phyloP scores from a whole-genome alignment of 2,888 invertebrate genomes.

The Scelioninae gen. 2 region DNA sequence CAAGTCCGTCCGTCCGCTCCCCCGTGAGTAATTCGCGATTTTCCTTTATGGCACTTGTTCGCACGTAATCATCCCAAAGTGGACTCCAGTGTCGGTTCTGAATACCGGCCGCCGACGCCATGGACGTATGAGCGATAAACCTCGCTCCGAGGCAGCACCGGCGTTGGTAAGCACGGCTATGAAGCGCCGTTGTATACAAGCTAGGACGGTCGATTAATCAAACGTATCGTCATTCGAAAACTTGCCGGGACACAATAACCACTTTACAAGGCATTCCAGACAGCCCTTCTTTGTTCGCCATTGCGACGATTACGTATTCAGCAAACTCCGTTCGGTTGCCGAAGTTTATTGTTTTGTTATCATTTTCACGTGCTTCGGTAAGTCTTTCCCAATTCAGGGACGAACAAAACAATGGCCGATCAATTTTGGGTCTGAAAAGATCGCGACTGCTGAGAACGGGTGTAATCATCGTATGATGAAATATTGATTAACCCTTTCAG shows the following conservation, averaged over 20 bases:
- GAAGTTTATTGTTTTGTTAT: too few species aligned
- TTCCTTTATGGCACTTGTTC: slow-evolving; percentile 49
- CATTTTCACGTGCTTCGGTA: too few species aligned
- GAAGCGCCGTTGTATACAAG: slow-evolving; percentile 45
- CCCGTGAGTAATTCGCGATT: slow-evolving; percentile 49
- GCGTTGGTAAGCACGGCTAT: slow-evolving; percentile 43
- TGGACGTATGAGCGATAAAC: slow-evolving; percentile 55
- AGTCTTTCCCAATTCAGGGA: too few species aligned
- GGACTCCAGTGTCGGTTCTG: slow-evolving; percentile 56
- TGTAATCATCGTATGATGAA: too few species aligned
- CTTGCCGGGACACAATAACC: slow-evolving; percentile 46
- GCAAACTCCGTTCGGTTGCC: slow-evolving; percentile 20
- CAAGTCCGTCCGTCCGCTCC: slow-evolving; percentile 16
- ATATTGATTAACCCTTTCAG: too few species aligned
- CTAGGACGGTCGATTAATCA: slow-evolving; percentile 56
- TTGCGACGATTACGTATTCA: slow-evolving; percentile 27
- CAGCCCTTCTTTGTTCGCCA: slow-evolving; percentile 38
- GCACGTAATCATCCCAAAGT: slow-evolving; percentile 58
- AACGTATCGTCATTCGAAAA: slow-evolving; percentile 54
- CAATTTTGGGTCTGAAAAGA: too few species aligned
- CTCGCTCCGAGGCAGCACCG: slow-evolving; percentile 14
- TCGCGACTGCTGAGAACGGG: too few species aligned
- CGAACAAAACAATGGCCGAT: too few species aligned
- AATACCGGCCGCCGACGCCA: slow-evolving; percentile 43
- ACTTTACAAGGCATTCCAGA: slow-evolving; percentile 44